Conservation (phyloP, 2,797 vertebrate genomes). For the Spinus olivaceus region DNA sequence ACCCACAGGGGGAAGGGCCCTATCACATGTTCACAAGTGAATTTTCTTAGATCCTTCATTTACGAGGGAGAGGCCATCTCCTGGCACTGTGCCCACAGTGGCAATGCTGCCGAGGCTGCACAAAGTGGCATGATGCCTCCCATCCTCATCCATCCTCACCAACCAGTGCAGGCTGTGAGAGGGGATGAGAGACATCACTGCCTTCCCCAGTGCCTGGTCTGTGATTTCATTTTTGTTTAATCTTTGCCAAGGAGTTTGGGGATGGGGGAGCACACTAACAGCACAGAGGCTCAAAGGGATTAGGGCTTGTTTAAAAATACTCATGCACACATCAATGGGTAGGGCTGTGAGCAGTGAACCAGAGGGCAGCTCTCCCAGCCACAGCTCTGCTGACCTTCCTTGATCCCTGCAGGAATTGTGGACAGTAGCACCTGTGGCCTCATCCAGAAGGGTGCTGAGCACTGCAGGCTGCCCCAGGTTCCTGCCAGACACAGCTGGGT, state of each 20-base stretch:
- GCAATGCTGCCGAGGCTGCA: not conserved
- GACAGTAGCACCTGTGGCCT: not conserved
- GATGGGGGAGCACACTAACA: not conserved
- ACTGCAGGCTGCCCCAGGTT: not conserved
- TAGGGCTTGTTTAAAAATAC: not conserved
- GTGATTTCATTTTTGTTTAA: not conserved
- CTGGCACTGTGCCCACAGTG: conserved; percentile 31
- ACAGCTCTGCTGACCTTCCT: not conserved
- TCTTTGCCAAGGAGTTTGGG: not conserved
- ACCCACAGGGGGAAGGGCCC: not conserved
- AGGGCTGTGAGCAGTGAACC: not conserved
- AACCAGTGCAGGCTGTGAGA: accelerated
- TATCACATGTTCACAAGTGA: not conserved
- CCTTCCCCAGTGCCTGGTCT: not conserved
- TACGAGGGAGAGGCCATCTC: conserved; percentile 54
- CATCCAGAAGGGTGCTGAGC: not conserved
- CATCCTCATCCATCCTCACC: not conserved
- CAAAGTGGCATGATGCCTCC: not conserved
- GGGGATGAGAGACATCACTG: not conserved
- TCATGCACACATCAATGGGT: not conserved
- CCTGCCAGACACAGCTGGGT: accelerated
- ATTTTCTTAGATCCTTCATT: conserved; percentile 52
- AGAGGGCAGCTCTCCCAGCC: not conserved
- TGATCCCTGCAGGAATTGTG: not conserved
- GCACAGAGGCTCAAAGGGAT: not conserved